Conservation (phyloP, 2,888 invertebrate genomes). For the Cinara cedri region DNA sequence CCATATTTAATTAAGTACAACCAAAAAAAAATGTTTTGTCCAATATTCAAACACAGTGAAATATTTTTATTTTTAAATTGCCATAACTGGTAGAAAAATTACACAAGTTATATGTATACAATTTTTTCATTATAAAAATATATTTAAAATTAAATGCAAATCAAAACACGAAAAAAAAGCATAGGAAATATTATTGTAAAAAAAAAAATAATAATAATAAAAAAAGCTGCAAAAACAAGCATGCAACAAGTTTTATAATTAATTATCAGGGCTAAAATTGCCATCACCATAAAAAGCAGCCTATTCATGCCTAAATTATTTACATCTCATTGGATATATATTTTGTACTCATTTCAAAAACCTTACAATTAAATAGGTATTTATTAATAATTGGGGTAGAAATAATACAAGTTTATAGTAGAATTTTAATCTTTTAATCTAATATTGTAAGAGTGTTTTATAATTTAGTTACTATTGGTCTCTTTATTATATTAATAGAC, state of each 20-base stretch:
- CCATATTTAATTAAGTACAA: slow-evolving; percentile 32
- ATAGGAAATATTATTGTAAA: slow-evolving; percentile 22
- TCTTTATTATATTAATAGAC: not conserved
- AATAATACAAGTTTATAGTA: slow-evolving; percentile 21
- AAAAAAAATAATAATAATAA: slow-evolving; percentile 37
- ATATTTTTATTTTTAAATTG: slow-evolving; percentile 40
- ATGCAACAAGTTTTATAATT: slow-evolving; percentile 44
- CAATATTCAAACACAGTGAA: slow-evolving; percentile 52
- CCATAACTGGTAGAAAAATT: slow-evolving; percentile 38
- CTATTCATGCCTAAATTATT: slow-evolving; percentile 35
- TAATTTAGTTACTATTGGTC: slow-evolving; percentile 1
- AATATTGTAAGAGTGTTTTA: slow-evolving; percentile 21
- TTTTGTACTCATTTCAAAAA: slow-evolving; percentile 34
- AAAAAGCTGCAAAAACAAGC: slow-evolving; percentile 55
- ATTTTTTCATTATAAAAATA: slow-evolving; percentile 23
- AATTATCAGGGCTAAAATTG: slow-evolving; percentile 17
- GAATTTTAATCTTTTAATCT: slow-evolving; percentile 9
- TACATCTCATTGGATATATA: slow-evolving; percentile 37
- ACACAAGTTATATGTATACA: slow-evolving; percentile 27
- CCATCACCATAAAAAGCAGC: slow-evolving; percentile 46
- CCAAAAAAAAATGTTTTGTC: slow-evolving; percentile 39
- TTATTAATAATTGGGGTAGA: slow-evolving; percentile 38
- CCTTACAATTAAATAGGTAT: slow-evolving; percentile 19
- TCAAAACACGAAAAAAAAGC: slow-evolving; percentile 44
- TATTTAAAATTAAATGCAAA: slow-evolving; percentile 30